Base-by-base conservation (phyloP, 2,888 invertebrate genomes). In the Chironomus tentans region DNA sequence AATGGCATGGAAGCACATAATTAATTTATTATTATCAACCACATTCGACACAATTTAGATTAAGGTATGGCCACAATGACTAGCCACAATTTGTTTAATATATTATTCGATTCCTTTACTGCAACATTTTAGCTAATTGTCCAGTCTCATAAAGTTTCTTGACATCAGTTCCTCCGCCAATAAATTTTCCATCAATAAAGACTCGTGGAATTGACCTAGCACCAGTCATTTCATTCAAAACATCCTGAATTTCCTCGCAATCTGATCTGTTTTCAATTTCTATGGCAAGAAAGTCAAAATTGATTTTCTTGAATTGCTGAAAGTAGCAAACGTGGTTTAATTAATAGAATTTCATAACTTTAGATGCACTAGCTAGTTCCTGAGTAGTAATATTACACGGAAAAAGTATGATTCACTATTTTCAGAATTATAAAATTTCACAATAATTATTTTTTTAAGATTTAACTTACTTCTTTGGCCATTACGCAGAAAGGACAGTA, bases 91-190 rank as follows among this genome's bases (percentile, higher is more conserved):
- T 15, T 56, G 5, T 56, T 18, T 7, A 56, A 56, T 15, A n/a
- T n/a, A 7, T 56, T 5, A 7, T 56, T 56, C n/a, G 56, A 56
- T 38, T 38, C 7, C 10, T 38, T 38, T 10, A 38, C 38, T 38
- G 7, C 15, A 88, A 85, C 81, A 87, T 83, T 65, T 86, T 85
- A 79, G 87, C 85, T 38, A 96, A 84, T 81, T 91, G 87, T 72
- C 95, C 95, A 74, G 85, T 86, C 69, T 91, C 89, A 78, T 88
- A 87, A 79, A 95, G 82, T 56, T 88, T 87, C 81, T 92, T 91
- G 0, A 96, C 92, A 81, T 98, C 98, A 2, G 91, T 90, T 2
- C 97, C 97, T 50, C 97, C 98, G 4, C 98, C 98, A 76, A 98
- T 86, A 82, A 92, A 98, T 81, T 91, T 65, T 2, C 95, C 95